Percentiles rank a stretch among this genome's conserved stretches.
These are phyloP conservation scores for Lysandra coridon DNA, from an alignment of 2,888 invertebrate genomes.

Conservation along the genomic window DNA sequence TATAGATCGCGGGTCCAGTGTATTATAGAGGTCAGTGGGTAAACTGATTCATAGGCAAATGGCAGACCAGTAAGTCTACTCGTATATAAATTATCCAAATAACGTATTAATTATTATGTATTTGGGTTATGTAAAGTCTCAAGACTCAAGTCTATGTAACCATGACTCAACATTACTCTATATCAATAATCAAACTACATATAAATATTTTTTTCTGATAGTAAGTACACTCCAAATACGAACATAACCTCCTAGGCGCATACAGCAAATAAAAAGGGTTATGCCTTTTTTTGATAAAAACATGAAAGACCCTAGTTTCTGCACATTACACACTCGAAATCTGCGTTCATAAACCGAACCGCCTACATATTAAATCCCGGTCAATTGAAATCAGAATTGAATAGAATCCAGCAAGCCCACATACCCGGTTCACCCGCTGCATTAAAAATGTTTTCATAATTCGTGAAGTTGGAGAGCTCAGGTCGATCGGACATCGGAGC, in stretches of 20 bases:
- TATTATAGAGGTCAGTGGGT: too few relatives aligned
- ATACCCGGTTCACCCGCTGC: background rate
- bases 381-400: constrained; percentile 21
- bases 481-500: background rate
- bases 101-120: too few relatives aligned
- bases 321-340: background rate
- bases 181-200: background rate
- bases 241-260: background rate
- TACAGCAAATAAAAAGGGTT: background rate
- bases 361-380: constrained; percentile 1
- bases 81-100: too few relatives aligned
- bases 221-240: background rate
- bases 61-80: too few relatives aligned
- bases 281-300: background rate
- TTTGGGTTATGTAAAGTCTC: too few relatives aligned
- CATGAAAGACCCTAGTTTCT: background rate
- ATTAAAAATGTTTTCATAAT: constrained; percentile 29
- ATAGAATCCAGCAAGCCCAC: constrained; percentile 22
- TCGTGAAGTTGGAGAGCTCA: constrained; percentile 34
- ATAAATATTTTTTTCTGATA: background rate
- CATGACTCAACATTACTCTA: too few relatives aligned
- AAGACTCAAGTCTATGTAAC: too few relatives aligned
- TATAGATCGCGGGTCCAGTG: too few relatives aligned
- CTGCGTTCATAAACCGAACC: background rate
- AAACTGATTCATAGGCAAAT: too few relatives aligned